Evolutionary conservation across 2,113 vertebrate species (phyloP), one percentile per base, ranked within the genome.

Genomic region (Dasyornis broadbenti): DNA sequence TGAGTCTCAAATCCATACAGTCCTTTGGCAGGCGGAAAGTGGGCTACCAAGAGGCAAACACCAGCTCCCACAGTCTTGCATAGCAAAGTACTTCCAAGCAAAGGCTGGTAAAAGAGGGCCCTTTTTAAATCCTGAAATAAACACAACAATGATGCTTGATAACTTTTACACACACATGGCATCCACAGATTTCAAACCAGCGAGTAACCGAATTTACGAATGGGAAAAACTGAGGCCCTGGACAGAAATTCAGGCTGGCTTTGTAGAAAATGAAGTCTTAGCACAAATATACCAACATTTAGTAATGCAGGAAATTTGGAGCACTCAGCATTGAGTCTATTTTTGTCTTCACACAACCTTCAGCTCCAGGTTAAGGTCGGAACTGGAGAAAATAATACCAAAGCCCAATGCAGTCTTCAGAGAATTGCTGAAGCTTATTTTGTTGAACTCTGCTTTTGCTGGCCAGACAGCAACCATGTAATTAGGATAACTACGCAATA

Each of bases 401-500:
- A 94, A 93, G 61, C 78, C 90, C 82, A 78, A 52, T 27, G 40
- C 37, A 81, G 44, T 75, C 88, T 93, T 86, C 18, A 96, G 60
- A 95, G 80, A 90, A 96, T 68, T 93, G 88, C 64, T 90, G 64
- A 83, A 90, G 75, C 54, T 68, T 93, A 82, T 93, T 96, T 94
- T 81, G 82, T 75, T 89, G 82, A 89, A 92, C 60, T 89, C 64
- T 79, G 66, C 44, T 82, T 94, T 80, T 78, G 26, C 88, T 95
- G 92, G 60, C 80, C 92, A 94, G 88, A 78, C 52, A 97, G 76
- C 71, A 95, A 92, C 47, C 65, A 75, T 71, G 42, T 86, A 95
- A 93, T 94, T 92, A 90, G 93, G 88, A 83, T 94, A 95, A 96
- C 60, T 91, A 80, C 50, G 60, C 82, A 92, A 81, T 42, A 61